These are phyloP conservation scores for Echiichthys vipera DNA, from an alignment of 2,797 vertebrate species.

Conservation along the genomic window DNA sequence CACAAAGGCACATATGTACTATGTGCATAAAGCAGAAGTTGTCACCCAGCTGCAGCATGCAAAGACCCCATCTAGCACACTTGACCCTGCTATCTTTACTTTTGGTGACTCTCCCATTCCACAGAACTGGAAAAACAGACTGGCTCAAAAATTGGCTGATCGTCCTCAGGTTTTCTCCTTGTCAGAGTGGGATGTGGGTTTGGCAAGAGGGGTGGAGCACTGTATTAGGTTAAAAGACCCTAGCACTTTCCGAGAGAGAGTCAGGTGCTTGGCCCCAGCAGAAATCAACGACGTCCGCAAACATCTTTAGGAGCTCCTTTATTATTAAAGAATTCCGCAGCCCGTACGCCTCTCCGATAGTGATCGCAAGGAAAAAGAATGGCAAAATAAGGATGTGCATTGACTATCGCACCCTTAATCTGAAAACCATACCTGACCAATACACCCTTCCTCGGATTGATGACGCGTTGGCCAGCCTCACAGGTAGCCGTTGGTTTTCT, in stretches of 20 bases:
- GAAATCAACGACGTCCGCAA: conserved; percentile 5
- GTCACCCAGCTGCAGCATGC: too few species aligned
- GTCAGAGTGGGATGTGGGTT: conserved; percentile 7
- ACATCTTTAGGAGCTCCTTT: conserved; percentile 13
- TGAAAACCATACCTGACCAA: background rate
- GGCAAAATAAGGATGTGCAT: conserved; percentile 13
- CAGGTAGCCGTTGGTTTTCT: conserved; percentile 1
- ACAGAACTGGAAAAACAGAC: background rate
- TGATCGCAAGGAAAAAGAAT: conserved; percentile 7
- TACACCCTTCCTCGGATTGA: background rate
- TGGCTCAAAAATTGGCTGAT: too few species aligned
- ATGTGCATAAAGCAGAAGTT: too few species aligned
- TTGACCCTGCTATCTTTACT: conserved; percentile 3
- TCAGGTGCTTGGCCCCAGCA: background rate
- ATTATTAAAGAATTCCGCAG: conserved; percentile 14
- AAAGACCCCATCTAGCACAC: background rate
- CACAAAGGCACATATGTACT: too few species aligned
- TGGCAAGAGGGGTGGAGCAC: conserved; percentile 1
- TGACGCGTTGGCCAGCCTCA: background rate
- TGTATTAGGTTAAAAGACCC: too few species aligned
- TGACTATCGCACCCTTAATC: conserved; percentile 3
- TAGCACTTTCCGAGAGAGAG: background rate
- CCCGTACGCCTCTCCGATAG: background rate
- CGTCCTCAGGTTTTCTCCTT: too few species aligned
- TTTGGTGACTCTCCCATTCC: conserved; percentile 17